Base-by-base conservation (phyloP, 2,888 invertebrate genomes). In the Drosophila infuscata region DNA sequence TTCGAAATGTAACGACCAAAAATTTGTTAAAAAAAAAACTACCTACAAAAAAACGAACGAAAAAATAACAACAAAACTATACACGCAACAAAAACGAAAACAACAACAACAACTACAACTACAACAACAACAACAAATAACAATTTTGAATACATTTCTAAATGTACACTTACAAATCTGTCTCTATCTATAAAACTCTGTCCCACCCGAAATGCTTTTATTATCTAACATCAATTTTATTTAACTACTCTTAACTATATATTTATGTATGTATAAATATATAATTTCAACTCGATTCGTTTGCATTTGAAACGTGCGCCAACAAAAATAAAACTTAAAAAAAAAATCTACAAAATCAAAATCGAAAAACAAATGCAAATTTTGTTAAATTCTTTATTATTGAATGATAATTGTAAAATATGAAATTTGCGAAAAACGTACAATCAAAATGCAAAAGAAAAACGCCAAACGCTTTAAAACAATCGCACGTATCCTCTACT, bases 381-480 rank as follows among this genome's bases (percentile, higher is more conserved):
- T 57, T 61, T 48, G 48, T 46, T 17, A 59, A 51, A 69, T 51
- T 35, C 12, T 51, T 20, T 20, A 53, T 30, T 25, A 72, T 64
- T 65, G 46, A 60, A 61, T 71, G 48, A 73, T 48, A 70, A 75
- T 78, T 68, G 58, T 61, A 68, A 63, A 65, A 76, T 48, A 74
- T 82, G 49, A 56, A 59, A 60, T 25, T 73, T 76, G 74, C 69
- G 62, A 51, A 74, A 64, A 73, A 74, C 78, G 76, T 80, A 74
- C 76, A 75, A 79, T 77, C 76, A 80, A 89, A 90, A 91, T 92
- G 92, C 90, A 91, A 92, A 91, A 91, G 91, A 91, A 91, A 91
- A 91, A 91, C 90, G 91, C 91, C 78, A 91, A 91, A 91, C 92
- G 91, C 91, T 91, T 90, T 91, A 92, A 91, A 91, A 91, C 91